These are phyloP conservation scores for Petrocephalus schoutedeni DNA, from an alignment of 2,797 vertebrate species.

Conservation along the genomic window DNA sequence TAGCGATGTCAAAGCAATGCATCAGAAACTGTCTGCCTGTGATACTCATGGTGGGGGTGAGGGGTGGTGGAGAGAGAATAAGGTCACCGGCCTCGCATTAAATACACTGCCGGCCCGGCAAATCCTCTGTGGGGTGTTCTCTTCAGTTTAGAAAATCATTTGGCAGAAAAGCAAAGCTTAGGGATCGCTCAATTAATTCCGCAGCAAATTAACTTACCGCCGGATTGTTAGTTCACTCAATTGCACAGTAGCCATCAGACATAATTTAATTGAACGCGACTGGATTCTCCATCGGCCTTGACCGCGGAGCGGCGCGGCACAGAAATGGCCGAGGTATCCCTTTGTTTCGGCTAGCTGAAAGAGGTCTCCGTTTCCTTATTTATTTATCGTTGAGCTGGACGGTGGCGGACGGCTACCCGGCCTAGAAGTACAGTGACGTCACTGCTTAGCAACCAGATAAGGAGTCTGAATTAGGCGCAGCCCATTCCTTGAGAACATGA, in stretches of 20 bases:
- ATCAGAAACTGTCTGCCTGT: not conserved
- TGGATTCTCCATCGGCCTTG: not conserved
- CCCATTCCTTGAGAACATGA: conserved; percentile 53
- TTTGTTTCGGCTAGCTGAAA: not conserved
- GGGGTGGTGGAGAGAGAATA: not conserved
- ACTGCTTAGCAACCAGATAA: conserved; percentile 36
- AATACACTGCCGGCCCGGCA: not conserved
- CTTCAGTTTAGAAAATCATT: conserved; percentile 50
- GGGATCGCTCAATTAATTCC: conserved; percentile 54
- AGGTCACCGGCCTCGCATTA: not conserved
- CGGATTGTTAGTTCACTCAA: conserved; percentile 24
- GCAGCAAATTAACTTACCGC: conserved; percentile 27
- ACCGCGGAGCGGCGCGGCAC: not conserved
- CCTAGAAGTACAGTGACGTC: conserved; percentile 27
- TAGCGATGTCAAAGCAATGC: not conserved
- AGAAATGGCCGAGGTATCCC: not conserved
- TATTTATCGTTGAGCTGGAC: not conserved
- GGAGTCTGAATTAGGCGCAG: conserved; percentile 39
- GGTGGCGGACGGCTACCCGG: not conserved
- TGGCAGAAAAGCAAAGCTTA: conserved; percentile 63
- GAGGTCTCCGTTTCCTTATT: not conserved
- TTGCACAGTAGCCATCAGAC: conserved; percentile 20
- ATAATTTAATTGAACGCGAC: conserved; percentile 1
- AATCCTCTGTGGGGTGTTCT: not conserved
- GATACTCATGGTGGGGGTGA: not conserved